Base-by-base conservation (phyloP, 2,113 vertebrate species). In the Alligator mississippiensis region DNA sequence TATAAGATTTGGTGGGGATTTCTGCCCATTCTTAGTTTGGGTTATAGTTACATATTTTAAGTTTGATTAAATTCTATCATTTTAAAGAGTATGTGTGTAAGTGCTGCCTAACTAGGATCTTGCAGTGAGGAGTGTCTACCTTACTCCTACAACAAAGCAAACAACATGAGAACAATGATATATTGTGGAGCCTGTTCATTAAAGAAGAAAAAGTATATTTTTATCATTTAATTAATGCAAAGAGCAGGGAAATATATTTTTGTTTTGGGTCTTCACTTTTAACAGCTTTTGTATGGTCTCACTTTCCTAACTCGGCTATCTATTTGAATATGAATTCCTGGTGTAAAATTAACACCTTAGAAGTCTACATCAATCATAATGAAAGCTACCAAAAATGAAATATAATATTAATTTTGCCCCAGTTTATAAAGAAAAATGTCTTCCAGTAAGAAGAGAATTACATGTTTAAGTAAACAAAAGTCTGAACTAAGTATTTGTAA, bases 361-460 rank as follows among this genome's bases (percentile, higher is more conserved):
- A 88, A 77, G 47, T 93, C 89, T 87, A 76, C 77, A 96, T 97
- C 61, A 93, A 92, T 96, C 95, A 92, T 84, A 91, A 47, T 93
- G 91, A 96, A 96, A 96, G 64, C 85, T 90, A 95, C 74, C 82
- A 95, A 96, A 97, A 97, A 93, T 92, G 55, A 96, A 97, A 96
- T 91, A 91, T 74, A 92, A 80, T 54, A 61, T 85, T 92, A 10
- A 89, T 93, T 97, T 97, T 60, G 84, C 66, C 66, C 70, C 24
- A 90, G 19, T 82, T 97, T 80, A 84, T 87, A 96, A 93, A 94
- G 80, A 93, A 90, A 70, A 94, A 22, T 91, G 11, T 80, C 77
- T 94, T 94, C 72, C 77, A 84, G 90, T 63, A 95, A 77, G n/a
- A 5, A 87, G 38, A 77, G 74, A 57, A 90, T 89, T 94, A 82